Evolutionary conservation across 2,888 invertebrate species (phyloP).

Genomic region (Tipula vernalis): DNA sequence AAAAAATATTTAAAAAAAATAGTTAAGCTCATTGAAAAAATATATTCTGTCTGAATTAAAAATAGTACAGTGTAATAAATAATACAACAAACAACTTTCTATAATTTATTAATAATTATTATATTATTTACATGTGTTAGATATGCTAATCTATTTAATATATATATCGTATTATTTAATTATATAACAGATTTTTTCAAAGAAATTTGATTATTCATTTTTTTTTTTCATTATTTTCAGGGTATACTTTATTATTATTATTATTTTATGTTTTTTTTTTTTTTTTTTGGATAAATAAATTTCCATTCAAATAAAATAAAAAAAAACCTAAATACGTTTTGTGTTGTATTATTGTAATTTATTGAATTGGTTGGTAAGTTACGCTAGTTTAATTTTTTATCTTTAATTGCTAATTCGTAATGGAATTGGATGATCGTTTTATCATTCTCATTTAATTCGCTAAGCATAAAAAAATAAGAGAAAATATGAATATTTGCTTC

Average conservation of each 20-base stretch:
- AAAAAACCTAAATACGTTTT: not conserved
- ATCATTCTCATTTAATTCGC: too few species aligned
- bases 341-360: not conserved
- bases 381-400: too few species aligned
- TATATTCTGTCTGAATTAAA: not conserved
- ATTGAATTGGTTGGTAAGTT: too few species aligned
- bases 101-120: not conserved
- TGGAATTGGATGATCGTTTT: too few species aligned
- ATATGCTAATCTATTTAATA: not conserved
- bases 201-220: not conserved
- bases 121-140: not conserved
- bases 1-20: not conserved
- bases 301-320: not conserved
- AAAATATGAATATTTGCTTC: too few species aligned
- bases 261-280: not conserved
- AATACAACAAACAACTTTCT: not conserved
- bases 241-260: not conserved
- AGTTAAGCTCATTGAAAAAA: not conserved
- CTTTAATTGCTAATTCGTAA: too few species aligned
- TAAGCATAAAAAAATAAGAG: too few species aligned
- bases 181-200: not conserved
- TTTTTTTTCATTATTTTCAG: not conserved
- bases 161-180: not conserved
- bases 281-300: not conserved
- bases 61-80: not conserved